Conservation (phyloP, 2,113 vertebrate genomes). For the Amia ocellicauda region DNA sequence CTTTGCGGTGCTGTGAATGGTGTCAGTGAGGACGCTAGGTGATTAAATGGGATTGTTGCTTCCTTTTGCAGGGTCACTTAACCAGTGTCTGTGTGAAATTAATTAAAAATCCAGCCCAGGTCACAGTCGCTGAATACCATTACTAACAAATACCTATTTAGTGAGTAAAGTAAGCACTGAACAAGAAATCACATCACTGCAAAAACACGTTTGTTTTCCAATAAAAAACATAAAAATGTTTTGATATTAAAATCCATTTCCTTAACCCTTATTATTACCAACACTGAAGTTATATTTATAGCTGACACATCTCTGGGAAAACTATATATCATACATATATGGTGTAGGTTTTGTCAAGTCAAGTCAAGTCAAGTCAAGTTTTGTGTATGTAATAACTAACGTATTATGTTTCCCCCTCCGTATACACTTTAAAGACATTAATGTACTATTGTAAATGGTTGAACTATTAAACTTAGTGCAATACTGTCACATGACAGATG, state of each 20-base stretch:
- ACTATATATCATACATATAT: no score
- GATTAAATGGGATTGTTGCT: slow-evolving; percentile 57
- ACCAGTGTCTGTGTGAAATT: slow-evolving; percentile 59
- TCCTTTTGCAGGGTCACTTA: slow-evolving; percentile 54
- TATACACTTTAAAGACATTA: no score
- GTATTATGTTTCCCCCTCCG: no score
- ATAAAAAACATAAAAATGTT: background rate
- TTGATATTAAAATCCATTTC: background rate
- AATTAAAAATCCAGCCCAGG: slow-evolving; percentile 61
- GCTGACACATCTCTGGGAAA: no score
- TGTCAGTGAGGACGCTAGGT: slow-evolving; percentile 51
- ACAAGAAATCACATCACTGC: background rate
- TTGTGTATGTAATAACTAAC: no score
- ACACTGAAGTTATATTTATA: background rate
- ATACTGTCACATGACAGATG: no score
- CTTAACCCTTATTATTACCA: background rate
- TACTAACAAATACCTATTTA: slow-evolving; percentile 36
- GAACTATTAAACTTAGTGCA: no score
- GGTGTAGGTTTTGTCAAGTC: no score
- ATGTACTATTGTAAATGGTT: no score
- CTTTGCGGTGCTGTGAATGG: slow-evolving; percentile 53
- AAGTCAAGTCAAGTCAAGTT: no score
- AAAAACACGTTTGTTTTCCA: background rate
- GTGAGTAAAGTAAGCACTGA: slow-evolving; percentile 15
- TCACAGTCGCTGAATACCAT: slow-evolving; percentile 44